Evolutionary conservation across 2,797 vertebrate species (phyloP).

Genomic region (Rhadinocentrus ornatus): DNA sequence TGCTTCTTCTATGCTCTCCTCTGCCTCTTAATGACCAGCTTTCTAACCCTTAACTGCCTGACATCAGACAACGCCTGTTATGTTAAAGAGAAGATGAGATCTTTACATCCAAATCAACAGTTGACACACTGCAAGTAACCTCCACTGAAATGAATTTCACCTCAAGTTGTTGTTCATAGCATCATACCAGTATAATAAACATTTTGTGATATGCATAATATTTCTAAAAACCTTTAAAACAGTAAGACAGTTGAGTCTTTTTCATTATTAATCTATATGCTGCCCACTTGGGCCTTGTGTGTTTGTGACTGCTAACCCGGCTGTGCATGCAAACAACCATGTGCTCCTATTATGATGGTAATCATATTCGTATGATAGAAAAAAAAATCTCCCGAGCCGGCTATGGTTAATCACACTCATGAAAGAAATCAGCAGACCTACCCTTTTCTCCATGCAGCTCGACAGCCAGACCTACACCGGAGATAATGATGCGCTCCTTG

Average conservation of each 20-base stretch:
- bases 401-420: slow-evolving; percentile 8
- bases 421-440: slow-evolving; percentile 63
- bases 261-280: slow-evolving; percentile 13
- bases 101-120: neutral
- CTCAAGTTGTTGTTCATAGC: slow-evolving; percentile 18
- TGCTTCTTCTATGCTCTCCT: slow-evolving; percentile 59
- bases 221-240: neutral
- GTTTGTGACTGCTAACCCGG: slow-evolving; percentile 13
- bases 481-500: slow-evolving; percentile 76
- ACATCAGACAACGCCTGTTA: slow-evolving; percentile 31
- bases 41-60: slow-evolving; percentile 54
- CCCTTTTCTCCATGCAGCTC: slow-evolving; percentile 88
- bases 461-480: slow-evolving; percentile 78
- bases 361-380: neutral
- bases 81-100: slow-evolving; percentile 2
- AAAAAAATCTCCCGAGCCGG: neutral
- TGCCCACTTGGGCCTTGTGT: slow-evolving; percentile 56
- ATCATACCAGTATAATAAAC: neutral
- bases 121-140: neutral
- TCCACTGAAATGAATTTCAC: slow-evolving; percentile 7
- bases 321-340: slow-evolving; percentile 33
- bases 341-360: slow-evolving; percentile 32
- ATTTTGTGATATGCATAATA: neutral
- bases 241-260: neutral
- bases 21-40: slow-evolving; percentile 63